phyloP scores from a whole-genome alignment of 2,888 invertebrate species.

The Dascillus cervinus region DNA sequence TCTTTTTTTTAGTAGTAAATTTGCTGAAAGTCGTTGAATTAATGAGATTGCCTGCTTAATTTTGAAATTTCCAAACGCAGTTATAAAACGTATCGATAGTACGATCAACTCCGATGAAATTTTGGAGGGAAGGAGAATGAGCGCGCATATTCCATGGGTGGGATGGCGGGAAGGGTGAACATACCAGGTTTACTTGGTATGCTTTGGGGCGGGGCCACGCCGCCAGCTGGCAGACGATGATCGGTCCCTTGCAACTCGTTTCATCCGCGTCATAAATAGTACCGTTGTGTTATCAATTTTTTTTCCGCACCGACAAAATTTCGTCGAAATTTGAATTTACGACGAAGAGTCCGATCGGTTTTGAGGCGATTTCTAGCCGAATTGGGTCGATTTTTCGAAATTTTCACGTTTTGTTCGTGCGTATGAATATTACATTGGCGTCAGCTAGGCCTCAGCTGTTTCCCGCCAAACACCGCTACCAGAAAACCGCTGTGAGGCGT shows the following conservation, averaged over 20 bases:
- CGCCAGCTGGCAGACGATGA: conserved; percentile 53
- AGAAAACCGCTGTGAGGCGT: conserved; percentile 53
- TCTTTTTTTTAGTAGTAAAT: too few relatives aligned
- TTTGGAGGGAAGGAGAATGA: conserved; percentile 29
- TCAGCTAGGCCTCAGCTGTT: conserved; percentile 57
- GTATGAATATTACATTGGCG: conserved; percentile 42
- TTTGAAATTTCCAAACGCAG: too few relatives aligned
- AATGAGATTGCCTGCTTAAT: too few relatives aligned
- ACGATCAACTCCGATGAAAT: conserved; percentile 1
- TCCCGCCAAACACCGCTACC: conserved; percentile 62
- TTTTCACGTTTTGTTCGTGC: too few relatives aligned
- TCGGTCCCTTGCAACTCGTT: conserved; percentile 39
- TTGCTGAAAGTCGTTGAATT: too few relatives aligned
- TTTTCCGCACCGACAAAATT: not conserved
- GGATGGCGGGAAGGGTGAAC: conserved; percentile 34
- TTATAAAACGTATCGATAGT: conserved; percentile 2
- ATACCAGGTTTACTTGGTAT: conserved; percentile 34
- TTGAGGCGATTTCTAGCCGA: too few relatives aligned
- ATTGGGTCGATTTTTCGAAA: too few relatives aligned
- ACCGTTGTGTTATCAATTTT: conserved; percentile 25
- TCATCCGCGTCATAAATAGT: conserved; percentile 42
- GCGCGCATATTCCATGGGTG: conserved; percentile 22
- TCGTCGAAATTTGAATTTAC: not conserved
- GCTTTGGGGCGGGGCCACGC: conserved; percentile 46
- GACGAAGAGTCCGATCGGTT: too few relatives aligned